Base-by-base conservation (phyloP, 2,888 invertebrate species). In the Lobophora halterata region DNA sequence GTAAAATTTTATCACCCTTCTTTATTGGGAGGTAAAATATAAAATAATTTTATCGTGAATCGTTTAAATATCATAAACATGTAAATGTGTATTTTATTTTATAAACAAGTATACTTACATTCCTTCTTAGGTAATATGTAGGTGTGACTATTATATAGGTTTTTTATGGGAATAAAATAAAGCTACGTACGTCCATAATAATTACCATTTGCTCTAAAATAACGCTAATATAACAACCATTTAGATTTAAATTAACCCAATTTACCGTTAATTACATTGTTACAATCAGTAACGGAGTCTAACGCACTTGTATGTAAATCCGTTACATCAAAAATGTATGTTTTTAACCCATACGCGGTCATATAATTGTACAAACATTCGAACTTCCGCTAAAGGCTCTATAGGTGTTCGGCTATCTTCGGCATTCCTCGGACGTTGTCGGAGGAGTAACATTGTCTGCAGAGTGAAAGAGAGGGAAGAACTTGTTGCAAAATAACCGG, bases 401-500 rank as follows among this genome's bases (percentile, higher is more conserved):
- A 51, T 52, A 52, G 57, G 55, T 61, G 52, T 52, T 64, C 68
- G 68, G 42, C 16, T 28, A 42, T 21, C 32, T 58, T 69, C 72
- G 73, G 50, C 30, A 13, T 14, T 8, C 31, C 40, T 63, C 63
- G 61, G 52, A 20, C 21, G 21, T 37, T 7, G 18, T 25, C 24
- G 14, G 14, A 9, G 1, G 10, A 30, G 13, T 30, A 14, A 24
- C 14, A 6, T 9, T n/a, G 5, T 12, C 1, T 17, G 52, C 50
- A 20, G 68, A 61, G 60, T 35, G 71, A 77, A 56, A 52, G 75
- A 58, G 78, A 73, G 33, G 53, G 55, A 46, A 64, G 74, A 82
- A 85, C 82, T 81, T 82, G 81, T 83, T 82, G 83, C 85, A 72
- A 86, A 83, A 79, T 71, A 67, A 63, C 65, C 70, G 75, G 61